Evolutionary conservation across 2,797 vertebrate genomes (phyloP).

Genomic region (Tinamus major): DNA sequence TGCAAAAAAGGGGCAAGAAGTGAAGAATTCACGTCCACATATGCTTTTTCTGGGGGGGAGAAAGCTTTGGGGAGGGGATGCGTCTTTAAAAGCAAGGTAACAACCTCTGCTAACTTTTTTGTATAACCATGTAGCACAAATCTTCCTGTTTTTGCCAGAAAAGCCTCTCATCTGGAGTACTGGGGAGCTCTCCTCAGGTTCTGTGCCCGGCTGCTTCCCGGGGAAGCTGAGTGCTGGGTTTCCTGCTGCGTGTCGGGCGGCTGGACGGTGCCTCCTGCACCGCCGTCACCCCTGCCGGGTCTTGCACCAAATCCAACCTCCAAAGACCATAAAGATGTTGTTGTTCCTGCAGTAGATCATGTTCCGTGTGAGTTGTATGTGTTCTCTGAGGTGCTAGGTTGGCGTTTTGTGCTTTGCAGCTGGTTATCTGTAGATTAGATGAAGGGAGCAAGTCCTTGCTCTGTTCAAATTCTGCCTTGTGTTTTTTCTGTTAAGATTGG

Average conservation of each 20-base stretch:
- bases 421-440: not conserved
- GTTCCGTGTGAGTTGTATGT: not conserved
- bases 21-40: not conserved
- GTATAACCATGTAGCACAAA: not conserved
- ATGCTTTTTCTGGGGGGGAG: not conserved
- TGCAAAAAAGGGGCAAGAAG: not conserved
- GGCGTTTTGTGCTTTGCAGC: not conserved
- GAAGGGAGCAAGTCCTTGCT: not conserved
- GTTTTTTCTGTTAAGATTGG: not conserved
- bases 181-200: too few species aligned
- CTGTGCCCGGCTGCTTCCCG: not conserved
- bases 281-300: not conserved
- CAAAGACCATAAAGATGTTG: not conserved
- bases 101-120: not conserved
- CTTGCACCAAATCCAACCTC: not conserved
- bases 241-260: not conserved
- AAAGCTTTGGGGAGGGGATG: not conserved
- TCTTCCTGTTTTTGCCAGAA: not conserved
- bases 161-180: not conserved
- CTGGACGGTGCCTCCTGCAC: not conserved
- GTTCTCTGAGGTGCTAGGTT: not conserved
- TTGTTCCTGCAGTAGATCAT: not conserved
- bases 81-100: not conserved
- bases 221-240: not conserved
- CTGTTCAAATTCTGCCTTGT: not conserved